Base-by-base conservation (phyloP, 2,113 vertebrate species). In the Alces alces region DNA sequence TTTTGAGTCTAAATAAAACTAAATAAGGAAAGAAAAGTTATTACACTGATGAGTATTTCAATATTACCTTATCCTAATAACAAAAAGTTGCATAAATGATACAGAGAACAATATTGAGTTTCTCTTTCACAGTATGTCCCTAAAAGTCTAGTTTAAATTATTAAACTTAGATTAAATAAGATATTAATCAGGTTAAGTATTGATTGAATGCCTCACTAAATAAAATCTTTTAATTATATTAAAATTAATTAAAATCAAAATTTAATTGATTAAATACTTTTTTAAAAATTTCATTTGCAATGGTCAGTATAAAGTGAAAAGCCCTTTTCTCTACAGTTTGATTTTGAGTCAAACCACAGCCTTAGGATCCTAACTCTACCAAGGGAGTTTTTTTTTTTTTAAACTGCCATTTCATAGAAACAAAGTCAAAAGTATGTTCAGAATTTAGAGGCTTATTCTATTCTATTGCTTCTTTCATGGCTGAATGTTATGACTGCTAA, bases 161-260 rank as follows among this genome's bases (percentile, higher is more conserved):
- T 91, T 79, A 73, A 39, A 93, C 45, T 89, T 85, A 79, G 87
- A 88, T 97, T 96, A 92, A 30, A 89, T 80, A 93, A 89, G 84
- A 52, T 82, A 73, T 30, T 94, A 87, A 93, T 84, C 55, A 86
- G 87, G 43, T 80, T 92, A 94, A 73, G 84, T 89, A 87, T 85
- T 84, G 86, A 95, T 83, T 66, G 45, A 78, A 47, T 45, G n/a
- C 16, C 61, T 95, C 23, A 43, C 25, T 95, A 91, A 80, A 66
- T 61, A 23, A 61, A 97, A 94, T 85, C 89, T 86, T 76, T 39
- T 85, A 91, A 95, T 87, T 95, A 84, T 76, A 96, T 57, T 86
- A 64, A 89, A 84, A 61, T 88, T 87, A 95, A 92, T 82, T 95
- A 66, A 76, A 95, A 85, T 57, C 36, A 92, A 43, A 36, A 43